A percentile compares a stretch with the other conserved stretches of the same genome.
Evolutionary conservation across 2,888 invertebrate genomes (phyloP).

Genomic region (Eupithecia dodoneata): DNA sequence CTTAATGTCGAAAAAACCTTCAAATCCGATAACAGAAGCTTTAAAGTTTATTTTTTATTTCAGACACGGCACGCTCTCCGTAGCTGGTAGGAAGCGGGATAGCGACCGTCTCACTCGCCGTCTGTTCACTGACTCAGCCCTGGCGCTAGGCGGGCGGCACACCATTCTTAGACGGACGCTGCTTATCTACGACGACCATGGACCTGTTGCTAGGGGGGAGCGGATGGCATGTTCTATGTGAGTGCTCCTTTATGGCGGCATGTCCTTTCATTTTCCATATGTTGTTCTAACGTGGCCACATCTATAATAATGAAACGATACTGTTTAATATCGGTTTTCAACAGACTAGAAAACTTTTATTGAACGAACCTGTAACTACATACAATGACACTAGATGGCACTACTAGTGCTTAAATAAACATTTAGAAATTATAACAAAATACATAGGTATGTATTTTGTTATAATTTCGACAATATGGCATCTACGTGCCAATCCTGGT

Average conservation of each 20-base stretch:
- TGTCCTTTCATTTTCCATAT: too few species aligned
- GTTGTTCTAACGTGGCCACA: too few species aligned
- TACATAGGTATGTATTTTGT: too few species aligned
- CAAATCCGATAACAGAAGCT: background rate
- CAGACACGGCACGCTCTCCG: conserved; percentile 87
- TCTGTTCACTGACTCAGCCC: conserved; percentile 90
- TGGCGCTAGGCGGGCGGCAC: conserved; percentile 90
- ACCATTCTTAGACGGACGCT: conserved; percentile 92
- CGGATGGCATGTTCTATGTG: conserved; percentile 94
- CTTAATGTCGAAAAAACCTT: too few species aligned
- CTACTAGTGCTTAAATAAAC: too few species aligned
- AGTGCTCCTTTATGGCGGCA: conserved; percentile 49
- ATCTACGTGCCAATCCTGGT: background rate
- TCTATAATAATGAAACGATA: too few species aligned
- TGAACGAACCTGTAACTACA: too few species aligned
- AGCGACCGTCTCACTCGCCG: conserved; percentile 87
- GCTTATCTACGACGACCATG: conserved; percentile 94
- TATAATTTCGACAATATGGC: too few species aligned
- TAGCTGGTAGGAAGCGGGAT: conserved; percentile 89
- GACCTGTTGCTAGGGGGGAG: conserved; percentile 94
- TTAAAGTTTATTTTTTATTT: conserved; percentile 18
- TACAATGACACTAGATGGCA: too few species aligned
- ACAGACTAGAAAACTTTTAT: too few species aligned
- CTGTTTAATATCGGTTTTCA: too few species aligned
- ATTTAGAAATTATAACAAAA: too few species aligned